Evolutionary conservation across 2,797 vertebrate genomes (phyloP), one percentile per base, ranked within the genome.

Genomic region (Lates japonicus): DNA sequence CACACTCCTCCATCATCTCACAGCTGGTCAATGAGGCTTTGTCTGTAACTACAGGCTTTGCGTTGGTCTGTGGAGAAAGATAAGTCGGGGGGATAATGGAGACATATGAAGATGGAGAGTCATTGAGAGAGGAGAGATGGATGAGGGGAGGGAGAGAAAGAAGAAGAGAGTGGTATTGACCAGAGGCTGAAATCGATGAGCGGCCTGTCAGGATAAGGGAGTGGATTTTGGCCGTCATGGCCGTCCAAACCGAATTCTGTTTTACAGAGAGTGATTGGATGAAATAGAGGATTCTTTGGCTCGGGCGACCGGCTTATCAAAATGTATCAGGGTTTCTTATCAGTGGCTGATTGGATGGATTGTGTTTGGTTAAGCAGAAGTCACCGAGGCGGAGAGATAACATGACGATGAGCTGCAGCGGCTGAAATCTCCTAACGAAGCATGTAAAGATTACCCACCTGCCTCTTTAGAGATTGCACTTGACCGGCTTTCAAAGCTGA

Each of bases 161-260:
- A 63, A 74, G 42, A 65, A 78, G 39, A 66, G 76, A 80, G 80
- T 67, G 58, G 54, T 84, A 65, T 90, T 81, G 89, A 93, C 71
- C 70, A 41, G 67, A 74, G 65, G 70, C 70, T 66, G 48, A 59
- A 55, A 90, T 90, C 67, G 17, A 85, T 88, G 67, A 52, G 61
- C 65, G 16, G n/a, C 72, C 66, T 77, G 84, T 88, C 76, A 73
- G 80, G 74, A 72, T 70, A 69, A 85, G 44, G 49, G 63, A 33
- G 81, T 60, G 80, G 81, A 81, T 80, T 29, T 75, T 70, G 81
- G 54, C 67, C n/a, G 81, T 76, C 79, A 64, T 39, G 17, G n/a
- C 25, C 7, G 52, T 79, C 51, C 8, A 8, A 29, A 71, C 61
- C 1, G 48, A 62, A n/a, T 31, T 42, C 52, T 75, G 42, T 85